Base-by-base conservation (phyloP, 1,140 invertebrate genomes). In the Oncopodura yosiiana region DNA sequence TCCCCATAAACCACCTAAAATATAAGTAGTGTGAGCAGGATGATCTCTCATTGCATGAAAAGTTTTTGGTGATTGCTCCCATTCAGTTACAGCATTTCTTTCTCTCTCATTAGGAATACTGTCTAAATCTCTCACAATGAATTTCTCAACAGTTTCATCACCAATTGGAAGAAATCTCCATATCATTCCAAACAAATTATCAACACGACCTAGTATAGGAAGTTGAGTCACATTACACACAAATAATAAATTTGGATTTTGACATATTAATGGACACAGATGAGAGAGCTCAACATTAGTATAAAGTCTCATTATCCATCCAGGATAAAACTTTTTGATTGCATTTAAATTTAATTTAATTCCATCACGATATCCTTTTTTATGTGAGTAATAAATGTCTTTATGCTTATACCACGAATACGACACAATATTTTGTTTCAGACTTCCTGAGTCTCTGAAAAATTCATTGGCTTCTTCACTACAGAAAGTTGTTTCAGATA, bases 21-120 rank as follows among this genome's bases (percentile, higher is more conserved):
- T 34, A 16, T 14, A 1, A 8, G 16, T 18, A 2, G 12, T 12
- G 42, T 59, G 56, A 16, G 3, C 19, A 2, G 61, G 63, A 45
- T 67, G 59, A 53, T 68, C 67, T 24, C 65, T 30, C 66, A 68
- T 68, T 14, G 65, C 38, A 46, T 68, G 67, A 34, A 66, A 61
- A 3, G 44, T 24, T 21, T 62, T 56, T 12, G 49, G 32, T 4
- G 64, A 55, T 12, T 36, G 23, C 34, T 64, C 16, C 66, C 66
- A 68, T 37, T 64, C 58, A 19, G 42, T 19, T 9, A 68, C 67
- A 14, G 66, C 67, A 18, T 46, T 61, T 27, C 19, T 48, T 36
- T 66, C 65, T 36, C 61, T 21, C 29, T 60, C 27, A 30, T 24
- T 41, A 16, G 64, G 26, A 4, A 34, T 16, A 26, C 38, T 50